Evolutionary conservation across 2,888 invertebrate species (phyloP).

Genomic region (Volucella inflata): DNA sequence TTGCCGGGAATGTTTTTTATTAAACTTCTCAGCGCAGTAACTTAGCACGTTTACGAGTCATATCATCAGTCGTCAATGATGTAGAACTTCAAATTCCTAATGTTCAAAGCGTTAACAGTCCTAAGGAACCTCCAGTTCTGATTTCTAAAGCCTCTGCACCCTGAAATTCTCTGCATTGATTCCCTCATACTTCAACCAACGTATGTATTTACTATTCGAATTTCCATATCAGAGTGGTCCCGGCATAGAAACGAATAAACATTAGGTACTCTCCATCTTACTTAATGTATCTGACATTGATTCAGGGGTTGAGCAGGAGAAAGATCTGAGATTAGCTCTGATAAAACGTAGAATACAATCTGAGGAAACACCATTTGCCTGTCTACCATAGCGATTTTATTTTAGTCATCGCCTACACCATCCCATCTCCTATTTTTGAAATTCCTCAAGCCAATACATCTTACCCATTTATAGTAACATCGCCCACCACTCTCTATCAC

Average conservation of each 20-base stretch:
- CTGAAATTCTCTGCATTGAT: background rate
- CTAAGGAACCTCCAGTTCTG: background rate
- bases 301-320: background rate
- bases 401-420: background rate
- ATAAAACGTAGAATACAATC: conserved; percentile 10
- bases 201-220: background rate
- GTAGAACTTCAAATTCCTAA: conserved; percentile 10
- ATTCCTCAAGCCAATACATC: too few relatives aligned
- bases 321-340: conserved; percentile 10
- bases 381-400: conserved; percentile 37
- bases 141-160: background rate
- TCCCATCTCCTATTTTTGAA: background rate
- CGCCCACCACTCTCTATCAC: too few relatives aligned
- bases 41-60: conserved; percentile 6
- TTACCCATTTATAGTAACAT: too few relatives aligned
- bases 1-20: conserved; percentile 9
- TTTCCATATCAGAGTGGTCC: conserved; percentile 20
- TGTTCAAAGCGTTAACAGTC: conserved; percentile 20
- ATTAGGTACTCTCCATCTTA: conserved; percentile 7
- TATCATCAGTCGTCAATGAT: background rate
- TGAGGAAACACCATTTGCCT: conserved; percentile 47
- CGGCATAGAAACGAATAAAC: conserved; percentile 46
- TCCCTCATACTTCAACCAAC: too few relatives aligned
- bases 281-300: conserved; percentile 22
- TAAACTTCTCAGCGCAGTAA: conserved; percentile 27